Conservation (phyloP, 2,113 vertebrate genomes). For the Podiceps cristatus region DNA sequence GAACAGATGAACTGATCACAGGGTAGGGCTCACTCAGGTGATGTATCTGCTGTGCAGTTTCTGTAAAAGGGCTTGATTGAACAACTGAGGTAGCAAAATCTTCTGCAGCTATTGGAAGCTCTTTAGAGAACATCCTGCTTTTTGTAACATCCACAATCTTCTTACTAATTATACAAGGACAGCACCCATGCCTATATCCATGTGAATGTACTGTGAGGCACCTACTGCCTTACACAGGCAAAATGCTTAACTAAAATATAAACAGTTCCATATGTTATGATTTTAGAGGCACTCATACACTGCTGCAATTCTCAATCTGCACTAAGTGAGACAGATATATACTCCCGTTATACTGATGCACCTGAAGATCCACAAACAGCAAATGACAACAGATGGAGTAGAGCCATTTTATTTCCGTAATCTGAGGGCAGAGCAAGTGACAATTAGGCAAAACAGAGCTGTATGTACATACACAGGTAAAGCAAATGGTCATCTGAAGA, state of each 20-base stretch:
- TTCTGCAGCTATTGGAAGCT: not conserved
- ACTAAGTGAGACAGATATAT: not conserved
- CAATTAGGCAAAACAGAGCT: not conserved
- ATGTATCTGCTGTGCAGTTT: not conserved
- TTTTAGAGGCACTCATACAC: not conserved
- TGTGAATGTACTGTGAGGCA: not conserved
- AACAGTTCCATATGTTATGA: not conserved
- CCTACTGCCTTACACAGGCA: not conserved
- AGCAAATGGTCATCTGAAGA: not conserved
- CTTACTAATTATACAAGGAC: not conserved
- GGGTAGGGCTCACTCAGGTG: not conserved
- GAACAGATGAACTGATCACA: not conserved
- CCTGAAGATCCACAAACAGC: not conserved
- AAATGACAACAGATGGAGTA: not conserved
- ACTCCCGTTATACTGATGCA: not conserved
- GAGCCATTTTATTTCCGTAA: not conserved
- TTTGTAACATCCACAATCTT: not conserved
- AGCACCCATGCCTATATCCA: not conserved
- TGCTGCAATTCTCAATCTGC: not conserved
- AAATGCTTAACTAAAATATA: not conserved
- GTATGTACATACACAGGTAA: not conserved
- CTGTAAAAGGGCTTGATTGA: not conserved
- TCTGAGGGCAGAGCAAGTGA: not conserved
- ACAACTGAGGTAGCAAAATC: not conserved
- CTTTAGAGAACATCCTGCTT: not conserved